phyloP scores from a whole-genome alignment of 2,888 invertebrate genomes.

The Uropetala carovei region DNA sequence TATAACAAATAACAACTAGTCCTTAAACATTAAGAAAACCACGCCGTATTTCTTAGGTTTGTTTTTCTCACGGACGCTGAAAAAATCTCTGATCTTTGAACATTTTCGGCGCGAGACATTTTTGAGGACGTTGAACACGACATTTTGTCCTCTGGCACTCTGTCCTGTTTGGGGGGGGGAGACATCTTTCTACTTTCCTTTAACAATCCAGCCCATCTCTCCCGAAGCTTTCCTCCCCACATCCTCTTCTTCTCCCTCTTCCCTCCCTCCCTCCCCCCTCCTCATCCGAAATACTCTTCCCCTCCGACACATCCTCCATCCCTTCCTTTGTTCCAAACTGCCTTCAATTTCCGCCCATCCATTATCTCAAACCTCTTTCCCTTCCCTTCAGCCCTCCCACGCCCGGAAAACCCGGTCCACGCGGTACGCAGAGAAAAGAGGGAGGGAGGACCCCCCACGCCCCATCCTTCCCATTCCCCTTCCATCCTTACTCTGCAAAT shows the following conservation, averaged over 20 bases:
- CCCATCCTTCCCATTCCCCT: background rate
- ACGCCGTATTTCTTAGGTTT: too few species aligned
- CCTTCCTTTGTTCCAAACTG: background rate
- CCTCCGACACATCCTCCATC: background rate
- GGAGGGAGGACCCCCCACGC: background rate
- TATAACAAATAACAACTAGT: too few species aligned
- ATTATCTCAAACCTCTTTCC: slow-evolving; percentile 29
- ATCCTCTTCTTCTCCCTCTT: background rate
- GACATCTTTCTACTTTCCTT: background rate
- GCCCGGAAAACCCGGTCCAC: background rate
- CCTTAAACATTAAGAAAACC: too few species aligned
- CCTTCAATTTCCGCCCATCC: slow-evolving; percentile 53
- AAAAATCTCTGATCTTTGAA: too few species aligned
- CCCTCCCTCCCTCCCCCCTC: background rate
- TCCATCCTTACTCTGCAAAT: background rate
- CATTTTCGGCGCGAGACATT: too few species aligned
- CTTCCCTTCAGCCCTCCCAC: background rate
- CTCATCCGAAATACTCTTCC: background rate
- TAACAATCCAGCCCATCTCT: slow-evolving; percentile 7
- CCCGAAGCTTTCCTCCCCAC: too few species aligned
- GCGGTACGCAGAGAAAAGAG: background rate
- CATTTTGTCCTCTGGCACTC: background rate
- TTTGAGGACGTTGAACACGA: too few species aligned
- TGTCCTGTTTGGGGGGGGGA: background rate
- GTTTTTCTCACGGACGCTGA: too few species aligned